Evolutionary conservation across 2,797 vertebrate genomes (phyloP), one percentile per base, ranked within the genome.

Genomic region (Alexandromys oeconomus): DNA sequence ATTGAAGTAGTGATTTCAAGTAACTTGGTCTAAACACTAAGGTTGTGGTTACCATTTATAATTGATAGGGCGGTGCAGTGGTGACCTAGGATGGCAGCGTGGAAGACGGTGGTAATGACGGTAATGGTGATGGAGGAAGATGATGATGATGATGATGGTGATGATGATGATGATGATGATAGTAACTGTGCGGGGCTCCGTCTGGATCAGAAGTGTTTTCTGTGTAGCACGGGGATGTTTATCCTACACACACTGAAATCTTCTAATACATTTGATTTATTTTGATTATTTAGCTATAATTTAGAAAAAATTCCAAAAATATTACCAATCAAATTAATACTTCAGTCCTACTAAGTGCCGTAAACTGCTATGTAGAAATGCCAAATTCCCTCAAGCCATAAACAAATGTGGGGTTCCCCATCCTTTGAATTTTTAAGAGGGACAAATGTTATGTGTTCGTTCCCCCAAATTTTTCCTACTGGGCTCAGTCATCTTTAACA

Each of bases 1-100:
- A 71, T 73, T 95, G 63, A 88, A 89, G 34, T 34, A 43, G 63
- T 57, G 57, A 92, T 89, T 86, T 93, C n/a, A 71, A 89, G 43
- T 59, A 73, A 51, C 9, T 54, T 59, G 48, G 37, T 74, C 73
- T 87, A 59, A 31, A 94, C 25, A 91, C 61, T 74, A 87, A 80
- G 17, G 3, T 4, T 65, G 0, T 37, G 48, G 25, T 12, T 74
- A 13, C 5, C 15, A 13, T 61, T 43, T 69, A 0, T 12, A 57
- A n/a, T 37, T 57, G 57, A 54, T 14, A 10, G 1, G 43, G 51
- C 31, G 29, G 31, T 0, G 86, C 2, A 7, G 48, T 29, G 12
- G 29, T 29, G 46, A 43, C 10, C 31, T 6, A 4, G 12, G 6
- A 17, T 13, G 40, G 2, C 1, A 13, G 57, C n/a, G 19, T 63